Percentiles rank a stretch among this genome's conserved stretches.
Evolutionary conservation across 2,797 vertebrate genomes (phyloP).

Genomic region (Acanthopagrus latus): DNA sequence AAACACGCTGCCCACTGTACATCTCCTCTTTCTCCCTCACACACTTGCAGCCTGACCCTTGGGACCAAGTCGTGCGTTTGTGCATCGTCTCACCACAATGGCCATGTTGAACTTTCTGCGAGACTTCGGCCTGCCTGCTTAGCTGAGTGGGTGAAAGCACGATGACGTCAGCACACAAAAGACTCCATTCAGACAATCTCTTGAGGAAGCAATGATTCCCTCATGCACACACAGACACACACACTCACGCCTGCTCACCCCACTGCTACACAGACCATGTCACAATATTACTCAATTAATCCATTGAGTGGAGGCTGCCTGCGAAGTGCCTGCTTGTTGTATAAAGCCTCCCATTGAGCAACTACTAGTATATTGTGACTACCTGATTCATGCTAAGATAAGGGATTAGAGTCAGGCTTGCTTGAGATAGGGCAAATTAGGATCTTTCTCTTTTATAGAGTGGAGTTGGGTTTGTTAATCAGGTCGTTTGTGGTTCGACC

Average conservation of each 20-base stretch:
- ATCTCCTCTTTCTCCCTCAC: not conserved
- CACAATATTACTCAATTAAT: conserved; percentile 73
- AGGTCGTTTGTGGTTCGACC: not conserved
- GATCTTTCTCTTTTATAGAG: conserved; percentile 11
- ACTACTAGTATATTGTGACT: conserved; percentile 3
- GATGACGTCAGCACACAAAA: conserved; percentile 72
- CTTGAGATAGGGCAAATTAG: conserved; percentile 6
- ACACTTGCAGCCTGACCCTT: conserved; percentile 33
- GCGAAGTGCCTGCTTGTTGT: conserved; percentile 39
- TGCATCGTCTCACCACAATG: conserved; percentile 60
- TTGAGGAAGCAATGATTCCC: conserved; percentile 69
- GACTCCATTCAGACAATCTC: conserved; percentile 69
- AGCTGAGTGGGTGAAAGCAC: conserved; percentile 65
- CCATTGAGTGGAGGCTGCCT: conserved; percentile 48
- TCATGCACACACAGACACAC: conserved; percentile 23
- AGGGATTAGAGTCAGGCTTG: conserved; percentile 26
- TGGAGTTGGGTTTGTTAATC: conserved; percentile 2
- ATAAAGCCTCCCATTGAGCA: conserved; percentile 58
- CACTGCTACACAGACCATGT: conserved; percentile 52
- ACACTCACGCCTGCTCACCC: conserved; percentile 56
- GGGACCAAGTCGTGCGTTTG: conserved; percentile 39
- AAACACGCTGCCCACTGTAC: not conserved
- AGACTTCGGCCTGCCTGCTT: conserved; percentile 59
- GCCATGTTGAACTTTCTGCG: conserved; percentile 65
- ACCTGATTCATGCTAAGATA: conserved; percentile 3